Evolutionary conservation across 2,797 vertebrate species (phyloP), one percentile per base, ranked within the genome.

Genomic region (Spheniscus humboldti): DNA sequence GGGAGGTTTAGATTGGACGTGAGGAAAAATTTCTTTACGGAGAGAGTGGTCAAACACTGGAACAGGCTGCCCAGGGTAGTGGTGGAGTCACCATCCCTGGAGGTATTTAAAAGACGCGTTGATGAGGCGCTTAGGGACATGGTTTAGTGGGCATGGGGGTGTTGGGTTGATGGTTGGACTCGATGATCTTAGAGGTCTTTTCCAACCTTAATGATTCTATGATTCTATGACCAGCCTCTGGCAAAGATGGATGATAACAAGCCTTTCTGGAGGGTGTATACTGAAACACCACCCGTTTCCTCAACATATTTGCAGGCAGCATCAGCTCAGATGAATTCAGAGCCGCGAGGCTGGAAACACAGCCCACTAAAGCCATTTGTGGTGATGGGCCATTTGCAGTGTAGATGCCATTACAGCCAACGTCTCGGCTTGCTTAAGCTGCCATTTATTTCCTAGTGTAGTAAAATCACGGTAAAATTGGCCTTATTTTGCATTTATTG

Each of bases 401-500:
- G 23, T 18, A 77, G 52, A 47, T 60, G 16, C 9, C 56, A 45
- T 59, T 48, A 69, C 12, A 71, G 39, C 30, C 69, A 24, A 8
- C 19, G 22, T 12, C 87, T 88, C 48, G 10, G 15, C 43, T 86
- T 81, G 11, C 66, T 59, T 71, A 85, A 74, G 47, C 22, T 60
- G 77, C 11, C 48, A 18, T 80, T 86, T 90, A 59, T 33, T 45
- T 80, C 30, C 37, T 11, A 62, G 13, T 5, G 3, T 33, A 68
- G 33, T 41, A 79, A 86, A 52, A 63, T 33, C 27, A 43, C 68
- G 33, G 50, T 35, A 35, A 83, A 92, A 87, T 2, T 56, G 12
- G 68, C 56, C 31, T 87, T 86, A 56, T 73, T 92, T 88, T 88
- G 19, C 73, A 73, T 94, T 92, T 95, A 75, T 69, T 91, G 47